Evolutionary conservation across 2,113 vertebrate species (phyloP), one percentile per base, ranked within the genome.

Genomic region (Trinectes maculatus): DNA sequence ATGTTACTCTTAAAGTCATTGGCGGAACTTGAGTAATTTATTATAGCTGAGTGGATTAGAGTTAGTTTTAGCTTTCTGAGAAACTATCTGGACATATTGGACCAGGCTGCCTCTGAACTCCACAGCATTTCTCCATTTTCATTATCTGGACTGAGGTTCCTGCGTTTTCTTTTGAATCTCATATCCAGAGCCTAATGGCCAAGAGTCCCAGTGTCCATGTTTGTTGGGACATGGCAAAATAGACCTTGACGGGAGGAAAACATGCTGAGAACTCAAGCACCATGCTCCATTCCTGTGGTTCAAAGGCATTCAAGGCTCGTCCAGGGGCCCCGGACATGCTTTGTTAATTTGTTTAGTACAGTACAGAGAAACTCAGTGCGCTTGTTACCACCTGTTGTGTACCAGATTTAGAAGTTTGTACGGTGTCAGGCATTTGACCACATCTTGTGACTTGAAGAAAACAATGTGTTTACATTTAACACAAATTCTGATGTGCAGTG

Each of bases 351-450:
- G 64, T 85, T 90, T 79, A 88, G 77, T 79, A 79, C 40, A 73
- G 74, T 67, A n/a, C n/a, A n/a, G 67, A 70, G 37, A 49, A 74
- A 61, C 55, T 74, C 71, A 61, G 73, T 39, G 80, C n/a, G 49
- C 67, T 72, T 82, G 74, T 75, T 83, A 79, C 88, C 87, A 90
- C 88, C 87, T 89, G 87, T 77, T 78, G 75, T 61, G 15, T 18
- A 26, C 80, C 81, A 69, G 18, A 77, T 53, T 75, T 63, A 83
- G 44, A 77, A 10, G 26, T 51, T 29, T 64, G 47, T 34, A 29
- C 40, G 5, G 4, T 42, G 49, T 46, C 53, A 58, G 26, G 28
- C 51, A 46, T 62, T 72, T 8, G 24, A 31, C 10, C 47, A 26
- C 51, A 54, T 61, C 42, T 62, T 2, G 10, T 4, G 12, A 29